phyloP scores from a whole-genome alignment of 2,113 vertebrate species.

The Felis catus region DNA sequence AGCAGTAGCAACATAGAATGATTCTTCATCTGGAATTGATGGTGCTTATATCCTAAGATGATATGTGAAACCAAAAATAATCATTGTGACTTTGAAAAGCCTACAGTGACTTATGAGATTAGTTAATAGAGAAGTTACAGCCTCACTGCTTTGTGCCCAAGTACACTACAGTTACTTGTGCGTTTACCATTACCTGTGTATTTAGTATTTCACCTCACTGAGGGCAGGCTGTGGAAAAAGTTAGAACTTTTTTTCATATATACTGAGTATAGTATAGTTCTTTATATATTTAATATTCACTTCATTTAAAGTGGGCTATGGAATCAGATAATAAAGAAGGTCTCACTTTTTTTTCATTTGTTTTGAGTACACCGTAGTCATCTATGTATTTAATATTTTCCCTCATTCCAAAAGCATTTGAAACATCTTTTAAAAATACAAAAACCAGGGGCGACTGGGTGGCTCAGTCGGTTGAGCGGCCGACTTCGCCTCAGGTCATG shows the following conservation, averaged over 20 bases:
- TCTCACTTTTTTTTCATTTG: neutral
- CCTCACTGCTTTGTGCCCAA: neutral
- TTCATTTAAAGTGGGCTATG: neutral
- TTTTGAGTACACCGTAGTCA: neutral
- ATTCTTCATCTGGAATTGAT: neutral
- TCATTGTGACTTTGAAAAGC: neutral
- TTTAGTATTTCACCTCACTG: neutral
- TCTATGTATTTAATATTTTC: conserved; percentile 17
- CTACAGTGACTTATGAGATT: neutral
- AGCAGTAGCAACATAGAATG: neutral
- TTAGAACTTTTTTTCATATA: neutral
- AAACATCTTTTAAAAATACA: conserved; percentile 39
- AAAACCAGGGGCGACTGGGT: neutral
- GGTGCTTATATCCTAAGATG: neutral
- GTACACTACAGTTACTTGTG: neutral
- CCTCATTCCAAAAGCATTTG: neutral
- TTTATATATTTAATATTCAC: neutral
- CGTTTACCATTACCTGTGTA: neutral
- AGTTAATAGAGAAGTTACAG: neutral
- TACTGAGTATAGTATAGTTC: neutral
- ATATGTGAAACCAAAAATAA: neutral
- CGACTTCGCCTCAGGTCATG: fast-evolving
- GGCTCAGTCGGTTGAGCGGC: too few relatives aligned
- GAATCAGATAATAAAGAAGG: neutral
- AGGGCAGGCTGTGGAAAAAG: neutral